A percentile compares a stretch with the other conserved stretches of the same genome.
phyloP scores from a whole-genome alignment of 2,797 vertebrate species.

The Hemibagrus guttatus region DNA sequence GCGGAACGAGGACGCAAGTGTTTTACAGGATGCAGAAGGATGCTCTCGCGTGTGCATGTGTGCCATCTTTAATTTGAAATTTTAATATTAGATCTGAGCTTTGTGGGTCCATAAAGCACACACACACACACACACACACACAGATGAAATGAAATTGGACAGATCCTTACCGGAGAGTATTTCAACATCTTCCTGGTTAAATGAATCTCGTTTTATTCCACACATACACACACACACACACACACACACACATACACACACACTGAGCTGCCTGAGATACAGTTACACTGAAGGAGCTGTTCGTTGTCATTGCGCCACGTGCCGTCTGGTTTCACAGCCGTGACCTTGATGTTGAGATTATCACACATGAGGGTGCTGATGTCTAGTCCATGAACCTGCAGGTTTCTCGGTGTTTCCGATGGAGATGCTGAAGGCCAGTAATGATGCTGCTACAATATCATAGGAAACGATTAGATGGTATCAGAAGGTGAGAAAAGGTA shows the following conservation, averaged over 20 bases:
- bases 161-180: neutral
- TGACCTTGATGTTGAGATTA: neutral
- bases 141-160: neutral
- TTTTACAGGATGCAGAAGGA: neutral
- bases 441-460: neutral
- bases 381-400: neutral
- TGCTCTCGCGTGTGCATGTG: neutral
- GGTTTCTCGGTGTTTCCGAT: neutral
- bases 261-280: neutral
- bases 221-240: neutral
- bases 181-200: neutral
- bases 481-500: neutral
- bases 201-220: neutral
- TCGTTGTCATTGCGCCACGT: neutral
- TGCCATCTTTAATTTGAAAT: neutral
- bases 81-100: constrained; percentile 1
- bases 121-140: neutral
- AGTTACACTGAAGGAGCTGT: neutral
- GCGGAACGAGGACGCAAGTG: neutral
- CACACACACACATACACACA: constrained; percentile 2
- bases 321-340: neutral
- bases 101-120: neutral
- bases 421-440: neutral
- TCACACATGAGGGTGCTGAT: neutral
- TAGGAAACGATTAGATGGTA: neutral